Base-by-base conservation (phyloP, 2,113 vertebrate species). In the Pimephales promelas region DNA sequence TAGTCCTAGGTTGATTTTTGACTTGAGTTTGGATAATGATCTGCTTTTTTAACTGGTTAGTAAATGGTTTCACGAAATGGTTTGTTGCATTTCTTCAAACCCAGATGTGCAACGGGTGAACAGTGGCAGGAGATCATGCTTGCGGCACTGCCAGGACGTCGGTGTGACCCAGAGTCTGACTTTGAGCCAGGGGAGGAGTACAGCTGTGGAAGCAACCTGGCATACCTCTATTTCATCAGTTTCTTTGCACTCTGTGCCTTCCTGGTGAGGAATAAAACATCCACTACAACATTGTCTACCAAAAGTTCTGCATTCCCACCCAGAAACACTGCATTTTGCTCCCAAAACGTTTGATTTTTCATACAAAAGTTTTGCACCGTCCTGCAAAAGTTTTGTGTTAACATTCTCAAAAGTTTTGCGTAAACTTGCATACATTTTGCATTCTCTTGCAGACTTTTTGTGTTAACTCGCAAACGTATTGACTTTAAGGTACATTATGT, bases 181-280 rank as follows among this genome's bases (percentile, higher is more conserved):
- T 92, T 90, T 2, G 93, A 92, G 49, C 96, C 96, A 0, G 97
- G 96, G 0, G 97, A 98, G 76, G 97, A 98, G 87, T 97, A 95
- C 90, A 96, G 92, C 89, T 98, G 97, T 5, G 97, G 97, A 24
- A 98, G 97, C 92, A 96, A 93, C 94, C 95, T 98, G 10, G 96
- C 97, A 84, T 97, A 97, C 2, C 93, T 96, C 61, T 98, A 98
- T 81, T 98, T 98, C 92, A 97, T 98, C 94, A 98, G 97, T 91
- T 98, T 98, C 94, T 98, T 98, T 92, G 97, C 98, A 95, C 94
- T 98, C 83, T 98, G 97, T 81, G 97, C 97, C 81, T 98, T 98
- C 89, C 92, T 98, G 95, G 97, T 98, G 66, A 88, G 89, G 34
- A 24, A 61, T 10, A 26, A 40, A 11, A 61, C 22, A 26, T 61